These are phyloP conservation scores for Parnassius orleans DNA, from an alignment of 2,888 invertebrate species.

Conservation along the genomic window DNA sequence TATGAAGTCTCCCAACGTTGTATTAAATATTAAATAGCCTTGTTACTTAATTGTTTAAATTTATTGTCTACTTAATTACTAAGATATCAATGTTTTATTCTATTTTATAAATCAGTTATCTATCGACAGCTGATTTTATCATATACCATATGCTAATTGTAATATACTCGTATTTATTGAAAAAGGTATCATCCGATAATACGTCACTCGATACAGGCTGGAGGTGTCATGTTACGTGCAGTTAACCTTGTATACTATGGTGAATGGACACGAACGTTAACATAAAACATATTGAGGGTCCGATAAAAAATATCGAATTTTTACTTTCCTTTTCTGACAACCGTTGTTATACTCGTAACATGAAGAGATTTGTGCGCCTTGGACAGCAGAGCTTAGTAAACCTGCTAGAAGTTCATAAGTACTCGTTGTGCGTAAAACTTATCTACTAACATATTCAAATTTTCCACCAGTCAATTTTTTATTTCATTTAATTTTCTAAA, in stretches of 20 bases:
- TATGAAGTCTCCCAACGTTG: too few species aligned
- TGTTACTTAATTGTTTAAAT: too few species aligned
- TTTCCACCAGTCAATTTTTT: too few species aligned
- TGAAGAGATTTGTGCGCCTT: constrained; percentile 9
- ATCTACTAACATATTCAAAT: too few species aligned
- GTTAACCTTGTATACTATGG: constrained; percentile 28
- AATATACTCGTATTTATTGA: background rate
- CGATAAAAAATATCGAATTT: constrained; percentile 15
- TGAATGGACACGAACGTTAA: constrained; percentile 25
- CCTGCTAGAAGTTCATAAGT: constrained; percentile 11
- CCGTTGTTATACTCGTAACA: constrained; percentile 12
- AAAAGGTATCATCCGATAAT: constrained; percentile 21
- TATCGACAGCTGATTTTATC: background rate
- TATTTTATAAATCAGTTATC: background rate
- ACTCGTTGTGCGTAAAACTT: constrained; percentile 4
- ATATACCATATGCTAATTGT: background rate
- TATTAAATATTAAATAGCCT: too few species aligned
- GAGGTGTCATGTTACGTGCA: constrained; percentile 28
- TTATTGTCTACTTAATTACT: background rate
- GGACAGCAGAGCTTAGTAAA: constrained; percentile 10
- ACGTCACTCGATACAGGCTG: constrained; percentile 17
- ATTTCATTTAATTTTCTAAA: too few species aligned
- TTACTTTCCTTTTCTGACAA: constrained; percentile 24
- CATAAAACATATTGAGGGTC: constrained; percentile 18
- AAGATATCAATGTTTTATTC: too few species aligned